Conservation (phyloP, 2,888 invertebrate genomes). For the Agrenia bidenticulata region DNA sequence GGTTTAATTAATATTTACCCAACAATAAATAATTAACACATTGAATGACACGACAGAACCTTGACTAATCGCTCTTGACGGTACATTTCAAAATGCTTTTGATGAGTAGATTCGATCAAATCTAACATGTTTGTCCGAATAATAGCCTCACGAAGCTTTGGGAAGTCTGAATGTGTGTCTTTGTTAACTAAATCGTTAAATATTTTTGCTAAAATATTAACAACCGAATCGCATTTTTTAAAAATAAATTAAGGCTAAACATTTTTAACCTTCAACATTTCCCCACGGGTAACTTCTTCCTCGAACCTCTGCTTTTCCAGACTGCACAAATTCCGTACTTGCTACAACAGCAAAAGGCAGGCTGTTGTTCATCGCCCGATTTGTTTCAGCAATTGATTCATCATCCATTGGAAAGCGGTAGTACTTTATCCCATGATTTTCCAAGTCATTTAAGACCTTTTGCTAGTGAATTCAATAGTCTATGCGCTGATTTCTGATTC, state of each 20-base stretch:
- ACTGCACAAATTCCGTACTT: conserved; percentile 62
- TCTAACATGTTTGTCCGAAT: conserved; percentile 99
- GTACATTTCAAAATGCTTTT: conserved; percentile 92
- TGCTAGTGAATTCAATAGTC: conserved; percentile 20
- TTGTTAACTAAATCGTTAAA: conserved; percentile 98
- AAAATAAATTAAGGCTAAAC: conserved; percentile 31
- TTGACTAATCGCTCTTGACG: conserved; percentile 82
- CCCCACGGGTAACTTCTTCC: conserved; percentile 66
- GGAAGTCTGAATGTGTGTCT: conserved; percentile 98
- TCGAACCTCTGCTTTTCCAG: conserved; percentile 62
- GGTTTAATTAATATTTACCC: too few relatives aligned
- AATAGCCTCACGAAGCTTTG: conserved; percentile 95
- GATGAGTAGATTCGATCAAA: conserved; percentile 95
- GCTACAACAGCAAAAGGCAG: conserved; percentile 65
- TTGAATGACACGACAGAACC: too few relatives aligned
- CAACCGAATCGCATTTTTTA: conserved; percentile 23
- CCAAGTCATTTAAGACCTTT: conserved; percentile 60
- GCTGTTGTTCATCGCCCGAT: conserved; percentile 59
- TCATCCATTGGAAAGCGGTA: conserved; percentile 65
- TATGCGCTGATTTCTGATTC: neutral
- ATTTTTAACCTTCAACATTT: conserved; percentile 60
- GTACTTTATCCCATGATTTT: conserved; percentile 61
- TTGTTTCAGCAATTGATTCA: conserved; percentile 57
- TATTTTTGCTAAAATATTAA: too few relatives aligned
- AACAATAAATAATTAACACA: too few relatives aligned